These are phyloP conservation scores for Taeniopygia guttata DNA, from an alignment of 2,797 vertebrate genomes.

Conservation along the genomic window DNA sequence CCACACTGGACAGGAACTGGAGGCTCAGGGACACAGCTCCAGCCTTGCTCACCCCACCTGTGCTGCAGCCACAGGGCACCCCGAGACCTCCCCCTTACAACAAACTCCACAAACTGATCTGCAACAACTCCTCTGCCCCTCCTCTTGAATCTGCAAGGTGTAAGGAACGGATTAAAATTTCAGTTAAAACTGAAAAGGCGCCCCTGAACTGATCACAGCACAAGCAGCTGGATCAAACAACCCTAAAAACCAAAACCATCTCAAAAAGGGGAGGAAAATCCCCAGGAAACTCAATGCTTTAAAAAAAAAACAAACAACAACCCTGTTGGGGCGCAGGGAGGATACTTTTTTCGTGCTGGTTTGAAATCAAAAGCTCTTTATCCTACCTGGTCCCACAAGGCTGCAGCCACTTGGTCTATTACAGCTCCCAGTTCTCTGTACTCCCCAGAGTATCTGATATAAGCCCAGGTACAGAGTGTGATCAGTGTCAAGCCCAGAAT, in stretches of 20 bases:
- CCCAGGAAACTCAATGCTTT: background rate
- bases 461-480: slow-evolving; percentile 98
- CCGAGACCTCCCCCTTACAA: background rate
- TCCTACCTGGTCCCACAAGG: slow-evolving; percentile 97
- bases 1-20: background rate
- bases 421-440: slow-evolving; percentile 95
- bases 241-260: background rate
- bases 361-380: background rate
- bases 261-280: background rate
- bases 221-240: background rate
- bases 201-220: background rate
- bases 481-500: slow-evolving; percentile 96
- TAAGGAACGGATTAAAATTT: background rate
- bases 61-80: background rate
- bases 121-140: background rate
- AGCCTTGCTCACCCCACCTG: background rate
- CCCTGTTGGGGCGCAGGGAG: fast-evolving
- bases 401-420: slow-evolving; percentile 98
- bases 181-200: fast-evolving
- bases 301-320: background rate
- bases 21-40: background rate
- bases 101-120: background rate
- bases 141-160: background rate
- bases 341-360: fast-evolving
- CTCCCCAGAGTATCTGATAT: slow-evolving; percentile 97